Evolutionary conservation across 1,140 invertebrate genomes (phyloP), one percentile per base, ranked within the genome.

Genomic region (Bradysia coprophila): DNA sequence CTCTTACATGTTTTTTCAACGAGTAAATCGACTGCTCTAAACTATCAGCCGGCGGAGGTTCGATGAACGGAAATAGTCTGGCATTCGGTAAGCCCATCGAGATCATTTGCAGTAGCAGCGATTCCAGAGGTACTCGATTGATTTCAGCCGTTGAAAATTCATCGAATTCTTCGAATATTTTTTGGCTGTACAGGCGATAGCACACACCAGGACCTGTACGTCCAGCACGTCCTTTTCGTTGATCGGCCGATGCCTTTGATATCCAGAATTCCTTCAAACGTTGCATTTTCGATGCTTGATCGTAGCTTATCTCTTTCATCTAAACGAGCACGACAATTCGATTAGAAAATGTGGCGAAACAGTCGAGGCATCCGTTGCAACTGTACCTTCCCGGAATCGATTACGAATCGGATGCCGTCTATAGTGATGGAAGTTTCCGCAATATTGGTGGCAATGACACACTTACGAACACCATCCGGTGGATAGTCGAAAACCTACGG

Each of bases 391-490:
- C 89, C 88, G 11, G 91, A 96, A 64, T 99, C 96, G 5, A 91
- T 75, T 2, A 99, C 94, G 69, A 98, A 98, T 55, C 94, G 67
- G 45, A 99, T 86, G 4, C 94, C 95, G 66, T 99, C 95, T 44
- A 99, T 97, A 0, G 96, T 99, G 4, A 99, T 81, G 4, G 93
- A 98, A 1, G 96, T 98, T 69, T 99, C 96, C 0, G 96, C 94
- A 43, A 99, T 98, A 56, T 99, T 99, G n/a, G 95, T 99, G 1
- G 92, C 91, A 2, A 98, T 76, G 45, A 99, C 93, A 58, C 94
- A 98, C 65, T 99, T 99, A 46, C 95, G 68, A 1, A 92, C 72
- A 20, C 91, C 88, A 45, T 92, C 85, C 16, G 92, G 93, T n/a
- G 92, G 73, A 59, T 92, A 88, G 54, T 96, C 90, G 62, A 98